Conservation (phyloP, 2,797 vertebrate species). For the Melanotaenia boesemani region DNA sequence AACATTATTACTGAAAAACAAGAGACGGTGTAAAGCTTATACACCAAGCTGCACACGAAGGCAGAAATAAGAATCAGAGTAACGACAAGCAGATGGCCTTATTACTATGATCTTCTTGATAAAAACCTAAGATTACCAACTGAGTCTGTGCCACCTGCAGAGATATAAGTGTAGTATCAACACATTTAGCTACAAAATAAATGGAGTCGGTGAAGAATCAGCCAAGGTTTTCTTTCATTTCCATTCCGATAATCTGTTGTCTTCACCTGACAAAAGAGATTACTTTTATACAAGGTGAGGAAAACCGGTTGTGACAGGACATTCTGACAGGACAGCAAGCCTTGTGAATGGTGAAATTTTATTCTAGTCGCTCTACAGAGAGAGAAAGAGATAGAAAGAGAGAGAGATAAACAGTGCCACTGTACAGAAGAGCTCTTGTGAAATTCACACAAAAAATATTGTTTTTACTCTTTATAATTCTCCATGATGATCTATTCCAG, state of each 20-base stretch:
- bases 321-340: slow-evolving; percentile 78
- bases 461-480: slow-evolving; percentile 85
- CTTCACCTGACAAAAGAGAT: slow-evolving; percentile 24
- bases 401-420: slow-evolving; percentile 78
- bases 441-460: slow-evolving; percentile 89
- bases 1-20: neutral
- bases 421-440: slow-evolving; percentile 86
- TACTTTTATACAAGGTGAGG: slow-evolving; percentile 13
- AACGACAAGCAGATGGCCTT: neutral
- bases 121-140: neutral
- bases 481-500: slow-evolving; percentile 83
- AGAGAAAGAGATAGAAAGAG: slow-evolving; percentile 69
- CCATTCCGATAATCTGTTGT: slow-evolving; percentile 18
- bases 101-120: slow-evolving; percentile 7
- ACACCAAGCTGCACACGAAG: neutral
- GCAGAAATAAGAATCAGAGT: neutral
- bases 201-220: slow-evolving; percentile 14
- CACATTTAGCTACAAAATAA: slow-evolving; percentile 20
- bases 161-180: slow-evolving; percentile 7
- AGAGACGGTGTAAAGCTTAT: neutral
- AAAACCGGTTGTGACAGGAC: slow-evolving; percentile 43
- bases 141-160: neutral
- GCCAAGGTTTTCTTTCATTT: slow-evolving; percentile 22
- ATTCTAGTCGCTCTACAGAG: slow-evolving; percentile 84
- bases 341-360: slow-evolving; percentile 85